A percentile compares a stretch with the other conserved stretches of the same genome.
Conservation (phyloP, 2,888 invertebrate genomes). For the Mythimna vitellina region DNA sequence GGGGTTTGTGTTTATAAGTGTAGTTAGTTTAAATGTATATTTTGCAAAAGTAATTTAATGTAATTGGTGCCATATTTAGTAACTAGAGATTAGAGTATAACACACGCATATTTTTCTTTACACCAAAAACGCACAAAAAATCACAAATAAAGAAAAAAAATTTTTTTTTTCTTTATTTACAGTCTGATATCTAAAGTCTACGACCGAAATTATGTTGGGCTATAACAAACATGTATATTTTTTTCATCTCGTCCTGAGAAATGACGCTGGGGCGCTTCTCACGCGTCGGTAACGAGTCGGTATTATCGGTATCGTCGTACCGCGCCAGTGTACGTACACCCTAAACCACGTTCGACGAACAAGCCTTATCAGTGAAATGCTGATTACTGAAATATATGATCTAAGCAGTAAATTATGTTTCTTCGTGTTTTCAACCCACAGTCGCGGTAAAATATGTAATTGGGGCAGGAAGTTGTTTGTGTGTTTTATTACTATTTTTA, state of each 20-base stretch:
- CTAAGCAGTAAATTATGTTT: conserved; percentile 57
- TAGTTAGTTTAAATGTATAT: conserved; percentile 52
- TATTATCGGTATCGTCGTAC: conserved; percentile 71
- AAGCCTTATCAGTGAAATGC: conserved; percentile 46
- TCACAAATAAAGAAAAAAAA: conserved; percentile 29
- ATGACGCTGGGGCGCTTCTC: conserved; percentile 76
- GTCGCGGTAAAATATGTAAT: conserved; percentile 44
- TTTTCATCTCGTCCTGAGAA: conserved; percentile 73
- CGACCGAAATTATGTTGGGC: conserved; percentile 49
- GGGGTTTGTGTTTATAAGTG: conserved; percentile 56
- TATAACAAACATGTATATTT: conserved; percentile 61
- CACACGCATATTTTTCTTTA: conserved; percentile 1
- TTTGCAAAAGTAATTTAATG: conserved; percentile 36
- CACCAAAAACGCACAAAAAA: conserved; percentile 28
- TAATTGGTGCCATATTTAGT: conserved; percentile 39
- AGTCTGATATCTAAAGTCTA: conserved; percentile 49
- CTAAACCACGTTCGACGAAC: conserved; percentile 58
- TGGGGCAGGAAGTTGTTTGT: conserved; percentile 53
- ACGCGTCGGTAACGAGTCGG: conserved; percentile 71
- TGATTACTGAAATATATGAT: conserved; percentile 65
- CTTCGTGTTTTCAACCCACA: conserved; percentile 49
- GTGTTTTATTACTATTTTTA: conserved; percentile 49
- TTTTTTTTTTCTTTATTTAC: too few relatives aligned
- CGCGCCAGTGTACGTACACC: conserved; percentile 64
- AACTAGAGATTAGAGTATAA: conserved; percentile 12